Base-by-base conservation (phyloP, 1,140 invertebrate genomes). In the Phymastichus coffea region DNA sequence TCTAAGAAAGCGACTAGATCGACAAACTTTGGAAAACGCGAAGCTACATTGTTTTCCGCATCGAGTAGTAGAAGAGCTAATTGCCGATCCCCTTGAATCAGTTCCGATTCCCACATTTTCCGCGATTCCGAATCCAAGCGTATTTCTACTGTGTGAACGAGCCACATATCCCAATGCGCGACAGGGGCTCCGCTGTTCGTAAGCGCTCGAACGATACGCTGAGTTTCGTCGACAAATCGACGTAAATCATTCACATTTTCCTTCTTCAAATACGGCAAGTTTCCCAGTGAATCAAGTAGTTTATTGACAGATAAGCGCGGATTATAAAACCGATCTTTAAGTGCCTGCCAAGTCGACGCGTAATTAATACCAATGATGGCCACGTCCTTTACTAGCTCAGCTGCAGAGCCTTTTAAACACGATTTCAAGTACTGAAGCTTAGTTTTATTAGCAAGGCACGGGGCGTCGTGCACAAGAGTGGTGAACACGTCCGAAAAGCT, bases 401-500 rank as follows among this genome's bases (percentile, higher is more conserved):
- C 60, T 17, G 69, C 60, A 28, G 64, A 61, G 19, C 60, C 63
- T 15, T 30, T 59, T 14, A 70, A 33, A 19, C 60, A 65, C 0
- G 47, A 51, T 23, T 65, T 57, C 10, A 70, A 47, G 59, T 69
- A 65, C 19, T 67, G 68, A 51, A 71, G 63, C 30, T 68, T 67
- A 19, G 68, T 62, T 7, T 63, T 55, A 14, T 65, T 63, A 14
- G 52, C 37, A 3, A 71, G 41, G 0, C 53, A 28, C 1, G 52
- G 46, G 17, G 65, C 66, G 17, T 70, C 63, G 44, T 73, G 58
- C 6, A 72, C 61, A 0, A 71, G 44, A 41, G 65, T 54, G 0
- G 57, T 26, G 46, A 72, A 74, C 4, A 70, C 37, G 44, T 74
- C 63, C 30, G 58, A 61, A 38, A 74, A 74, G 9, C 64, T 64